Evolutionary conservation across 1,140 invertebrate species (phyloP), one percentile per base, ranked within the genome.

Genomic region (Drosophila ananassae): DNA sequence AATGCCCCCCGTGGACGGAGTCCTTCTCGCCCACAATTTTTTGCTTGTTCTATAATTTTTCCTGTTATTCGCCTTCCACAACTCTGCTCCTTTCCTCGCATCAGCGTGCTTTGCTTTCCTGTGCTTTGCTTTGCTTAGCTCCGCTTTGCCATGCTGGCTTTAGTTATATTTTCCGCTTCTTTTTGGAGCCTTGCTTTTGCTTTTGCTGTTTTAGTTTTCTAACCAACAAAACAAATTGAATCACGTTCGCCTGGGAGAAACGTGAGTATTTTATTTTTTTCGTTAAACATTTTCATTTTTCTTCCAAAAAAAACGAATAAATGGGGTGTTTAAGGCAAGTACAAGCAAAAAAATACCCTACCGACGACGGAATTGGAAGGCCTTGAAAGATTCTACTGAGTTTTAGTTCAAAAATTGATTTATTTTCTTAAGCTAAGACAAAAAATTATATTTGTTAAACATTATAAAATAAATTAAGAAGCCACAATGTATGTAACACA

Each of bases 241-340:
- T 87, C 82, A 87, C 82, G 82, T 87, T 87, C 82, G 82, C 82
- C 44, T 79, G 75, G 75, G 75, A 87, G 71, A 71, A 87, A 87
- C 82, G 82, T 87, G 82, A 87, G 82, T 87, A 87, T 87, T 87
- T 87, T 87, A 89, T 87, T 89, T 87, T 89, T 89, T 82, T 73
- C 82, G 82, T 87, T 87, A 89, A 87, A 87, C 82, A 87, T 87
- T 87, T 87, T 87, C 83, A 89, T 89, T 87, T 87, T 89, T 89
- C 82, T 82, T 82, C 25, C 48, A 55, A 74, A 66, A 67, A 66
- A 34, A 30, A 48, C 28, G 13, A 21, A 44, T 9, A 28, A 28
- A 28, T 59, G 54, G 55, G 28, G 46, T 55, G 60, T 47, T 67
- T 58, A 57, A n/a, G 55, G 37, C 44, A 62, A 46, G 47, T 59